phyloP scores from a whole-genome alignment of 2,797 vertebrate species.

The Gymnocypris eckloni region DNA sequence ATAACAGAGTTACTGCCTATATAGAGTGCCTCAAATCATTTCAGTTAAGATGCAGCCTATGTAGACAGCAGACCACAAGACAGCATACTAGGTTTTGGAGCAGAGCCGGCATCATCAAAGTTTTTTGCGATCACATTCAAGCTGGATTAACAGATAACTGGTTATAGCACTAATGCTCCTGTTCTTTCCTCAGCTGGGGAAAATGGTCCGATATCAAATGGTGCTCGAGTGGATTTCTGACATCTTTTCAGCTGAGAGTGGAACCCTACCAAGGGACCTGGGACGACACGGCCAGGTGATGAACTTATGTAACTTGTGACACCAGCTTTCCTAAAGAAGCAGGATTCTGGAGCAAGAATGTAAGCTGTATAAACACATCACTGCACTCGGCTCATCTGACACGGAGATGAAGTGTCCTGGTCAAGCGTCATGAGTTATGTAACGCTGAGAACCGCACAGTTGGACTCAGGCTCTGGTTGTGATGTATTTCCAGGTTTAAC shows the following conservation, averaged over 20 bases:
- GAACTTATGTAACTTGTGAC: slow-evolving; percentile 7
- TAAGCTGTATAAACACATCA: slow-evolving; percentile 4
- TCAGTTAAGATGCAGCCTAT: background rate
- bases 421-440: background rate
- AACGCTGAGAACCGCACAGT: background rate
- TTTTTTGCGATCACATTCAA: background rate
- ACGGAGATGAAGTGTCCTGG: background rate
- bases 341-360: background rate
- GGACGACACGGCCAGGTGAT: slow-evolving; percentile 61
- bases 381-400: background rate
- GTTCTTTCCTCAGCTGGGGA: slow-evolving; percentile 59
- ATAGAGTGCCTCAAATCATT: background rate
- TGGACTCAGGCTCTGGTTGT: background rate
- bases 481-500: slow-evolving; percentile 47
- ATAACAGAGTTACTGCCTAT: too few species aligned
- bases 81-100: background rate
- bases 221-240: slow-evolving; percentile 58
- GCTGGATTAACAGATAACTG: background rate
- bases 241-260: slow-evolving; percentile 61
- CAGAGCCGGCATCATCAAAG: background rate
- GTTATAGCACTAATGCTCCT: background rate
- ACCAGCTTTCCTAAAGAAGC: background rate
- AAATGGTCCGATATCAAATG: slow-evolving; percentile 60
- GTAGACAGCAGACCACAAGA: background rate
- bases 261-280: slow-evolving; percentile 57